Conservation (phyloP, 1,140 invertebrate genomes). For the Saccostrea echinata region DNA sequence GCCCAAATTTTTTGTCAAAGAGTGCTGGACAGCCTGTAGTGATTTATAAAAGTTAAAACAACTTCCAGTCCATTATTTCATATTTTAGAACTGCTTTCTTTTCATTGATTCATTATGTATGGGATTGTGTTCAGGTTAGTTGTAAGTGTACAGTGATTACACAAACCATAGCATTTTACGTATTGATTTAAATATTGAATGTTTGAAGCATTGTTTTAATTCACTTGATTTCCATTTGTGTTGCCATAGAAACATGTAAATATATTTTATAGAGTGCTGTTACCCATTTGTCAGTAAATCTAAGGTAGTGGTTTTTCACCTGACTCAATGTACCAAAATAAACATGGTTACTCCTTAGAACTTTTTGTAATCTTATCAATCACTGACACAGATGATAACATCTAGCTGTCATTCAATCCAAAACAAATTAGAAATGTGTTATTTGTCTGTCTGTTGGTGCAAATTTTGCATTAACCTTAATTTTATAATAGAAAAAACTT, state of each 20-base stretch:
- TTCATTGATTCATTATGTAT: not conserved
- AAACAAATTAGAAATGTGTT: no score
- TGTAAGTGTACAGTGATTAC: not conserved
- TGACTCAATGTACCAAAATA: conserved; percentile 25
- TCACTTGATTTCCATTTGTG: not conserved
- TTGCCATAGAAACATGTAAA: conserved; percentile 25
- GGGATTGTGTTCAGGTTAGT: conserved; percentile 29
- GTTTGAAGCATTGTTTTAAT: not conserved
- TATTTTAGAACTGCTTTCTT: no score
- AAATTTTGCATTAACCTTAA: no score
- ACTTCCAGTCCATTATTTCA: no score
- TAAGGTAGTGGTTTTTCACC: conserved; percentile 15
- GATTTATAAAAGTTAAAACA: no score
- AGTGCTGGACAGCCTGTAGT: no score
- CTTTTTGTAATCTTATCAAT: not conserved
- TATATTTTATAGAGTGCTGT: conserved; percentile 35
- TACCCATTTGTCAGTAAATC: conserved; percentile 18
- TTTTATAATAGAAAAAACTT: no score
- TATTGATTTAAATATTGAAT: not conserved
- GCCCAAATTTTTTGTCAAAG: no score
- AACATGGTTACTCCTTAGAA: not conserved
- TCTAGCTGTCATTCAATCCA: no score
- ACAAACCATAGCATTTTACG: not conserved
- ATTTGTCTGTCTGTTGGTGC: no score
- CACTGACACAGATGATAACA: no score